These are phyloP conservation scores for Nemoura dubitans DNA, from an alignment of 2,888 invertebrate genomes.

Conservation along the genomic window DNA sequence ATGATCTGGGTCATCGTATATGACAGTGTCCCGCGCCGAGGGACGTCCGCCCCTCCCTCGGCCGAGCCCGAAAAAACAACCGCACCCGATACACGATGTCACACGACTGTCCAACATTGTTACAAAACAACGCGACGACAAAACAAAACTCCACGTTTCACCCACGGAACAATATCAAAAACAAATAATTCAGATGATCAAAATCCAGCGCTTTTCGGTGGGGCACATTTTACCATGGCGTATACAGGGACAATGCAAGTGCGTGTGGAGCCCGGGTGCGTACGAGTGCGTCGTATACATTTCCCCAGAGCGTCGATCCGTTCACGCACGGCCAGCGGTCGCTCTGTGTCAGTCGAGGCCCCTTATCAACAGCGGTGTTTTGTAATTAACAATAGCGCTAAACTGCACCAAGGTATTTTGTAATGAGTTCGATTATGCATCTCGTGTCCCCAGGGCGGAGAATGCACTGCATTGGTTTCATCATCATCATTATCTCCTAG, in stretches of 20 bases:
- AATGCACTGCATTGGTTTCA: constrained; percentile 7
- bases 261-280: neutral
- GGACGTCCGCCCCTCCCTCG: neutral
- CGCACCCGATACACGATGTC: neutral
- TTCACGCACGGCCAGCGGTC: neutral
- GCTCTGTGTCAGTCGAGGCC: neutral
- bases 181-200: neutral
- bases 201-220: neutral
- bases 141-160: neutral
- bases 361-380: neutral
- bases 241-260: neutral
- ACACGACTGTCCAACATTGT: neutral
- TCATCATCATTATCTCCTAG: neutral
- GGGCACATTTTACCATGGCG: neutral
- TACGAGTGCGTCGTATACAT: neutral
- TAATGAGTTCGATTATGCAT: neutral
- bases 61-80: neutral
- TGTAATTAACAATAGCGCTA: constrained; percentile 4
- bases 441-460: neutral
- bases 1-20: neutral
- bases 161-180: neutral
- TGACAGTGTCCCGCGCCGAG: neutral
- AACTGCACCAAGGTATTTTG: neutral
- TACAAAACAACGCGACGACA: neutral
- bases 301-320: too few relatives aligned